Conservation (phyloP, 2,797 vertebrate species). For the Loris lydekkerianus region DNA sequence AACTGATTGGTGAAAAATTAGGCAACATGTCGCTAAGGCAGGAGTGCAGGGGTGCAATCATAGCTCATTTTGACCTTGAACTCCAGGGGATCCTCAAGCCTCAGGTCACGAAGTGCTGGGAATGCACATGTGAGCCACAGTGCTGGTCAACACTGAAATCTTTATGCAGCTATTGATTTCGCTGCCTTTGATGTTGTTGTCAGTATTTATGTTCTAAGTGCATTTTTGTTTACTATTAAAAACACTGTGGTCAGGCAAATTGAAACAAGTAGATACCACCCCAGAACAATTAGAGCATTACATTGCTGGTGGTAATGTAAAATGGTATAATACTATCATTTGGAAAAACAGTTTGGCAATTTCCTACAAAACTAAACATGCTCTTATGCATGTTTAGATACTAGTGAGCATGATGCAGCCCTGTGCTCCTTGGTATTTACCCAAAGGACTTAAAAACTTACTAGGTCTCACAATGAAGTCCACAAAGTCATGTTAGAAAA, state of each 20-base stretch:
- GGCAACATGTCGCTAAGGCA: neutral
- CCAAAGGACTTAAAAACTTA: neutral
- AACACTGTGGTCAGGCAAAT: neutral
- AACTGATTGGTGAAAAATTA: neutral
- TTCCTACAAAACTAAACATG: neutral
- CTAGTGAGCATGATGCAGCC: neutral
- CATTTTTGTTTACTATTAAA: slow-evolving; percentile 32
- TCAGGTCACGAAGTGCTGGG: neutral
- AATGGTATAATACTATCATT: neutral
- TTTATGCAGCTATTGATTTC: neutral
- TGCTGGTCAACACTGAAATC: neutral
- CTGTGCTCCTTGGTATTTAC: neutral
- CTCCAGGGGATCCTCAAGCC: neutral
- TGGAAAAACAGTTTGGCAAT: neutral
- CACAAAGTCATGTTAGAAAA: too few species aligned
- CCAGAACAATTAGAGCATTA: neutral
- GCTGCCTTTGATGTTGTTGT: neutral
- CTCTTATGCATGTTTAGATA: neutral
- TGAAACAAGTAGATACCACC: neutral
- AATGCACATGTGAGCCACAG: neutral
- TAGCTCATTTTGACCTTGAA: neutral
- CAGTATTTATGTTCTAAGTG: neutral
- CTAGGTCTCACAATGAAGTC: too few species aligned
- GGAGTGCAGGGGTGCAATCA: neutral
- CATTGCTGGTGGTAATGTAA: neutral